Evolutionary conservation across 1,140 invertebrate species (phyloP), one percentile per base, ranked within the genome.

Genomic region (Dolichoris vasculosae): DNA sequence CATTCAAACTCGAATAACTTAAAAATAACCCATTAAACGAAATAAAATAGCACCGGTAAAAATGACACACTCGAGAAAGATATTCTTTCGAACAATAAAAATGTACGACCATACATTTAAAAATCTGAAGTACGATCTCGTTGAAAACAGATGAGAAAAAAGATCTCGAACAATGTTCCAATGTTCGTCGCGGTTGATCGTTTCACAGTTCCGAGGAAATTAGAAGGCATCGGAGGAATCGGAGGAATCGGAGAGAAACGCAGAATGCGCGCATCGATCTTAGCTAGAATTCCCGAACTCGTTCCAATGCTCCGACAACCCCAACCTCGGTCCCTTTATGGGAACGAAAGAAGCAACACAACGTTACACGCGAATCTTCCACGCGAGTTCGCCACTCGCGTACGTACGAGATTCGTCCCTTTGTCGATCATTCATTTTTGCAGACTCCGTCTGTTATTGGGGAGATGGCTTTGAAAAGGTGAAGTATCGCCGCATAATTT

Each of bases 241-340:
- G 69, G 7, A 3, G 9, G 11, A 26, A 73, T 43, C 43, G 26
- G 0, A 26, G 23, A 1, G 69, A 7, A n/a, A n/a, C n/a, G n/a
- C 23, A 0, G 51, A 83, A 55, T 38, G 51, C 71, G 55, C 76
- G 76, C 75, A 83, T 83, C 71, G 76, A 75, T 83, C 48, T 35
- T 38, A 30, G 46, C 30, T 32, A 32, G 77, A 43, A 35, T 79
- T 35, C 77, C 38, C 43, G 23, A 32, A 17, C 32, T 43, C 38
- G 15, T 51, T 59, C 55, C 4, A 13, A 2, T 23, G 55, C 2
- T 2, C 23, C 55, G 55, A 40, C 30, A 38, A 26, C 43, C 3
- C 23, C 78, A 69, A 2, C 43, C 23, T 9, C 20, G 51, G n/a
- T 71, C 46, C 80, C 32, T 67, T 82, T 82, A 73, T 73, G 69